Evolutionary conservation across 2,888 invertebrate genomes (phyloP), one percentile per base, ranked within the genome.

Genomic region (Notodonta dromedarius): DNA sequence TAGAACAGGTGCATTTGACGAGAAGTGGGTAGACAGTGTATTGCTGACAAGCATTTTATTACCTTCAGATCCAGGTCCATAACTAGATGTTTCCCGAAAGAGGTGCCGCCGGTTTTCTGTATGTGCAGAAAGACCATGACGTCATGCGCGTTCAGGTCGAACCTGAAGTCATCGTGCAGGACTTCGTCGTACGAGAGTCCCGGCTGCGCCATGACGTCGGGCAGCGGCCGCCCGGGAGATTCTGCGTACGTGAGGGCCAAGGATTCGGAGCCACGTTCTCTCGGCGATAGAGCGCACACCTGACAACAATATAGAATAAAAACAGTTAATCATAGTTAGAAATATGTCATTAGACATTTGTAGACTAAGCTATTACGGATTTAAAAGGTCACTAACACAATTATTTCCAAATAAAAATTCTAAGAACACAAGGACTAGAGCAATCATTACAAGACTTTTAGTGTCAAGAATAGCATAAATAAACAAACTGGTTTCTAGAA

Each of bases 31-130:
- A 60, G 61, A 12, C 24, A 55, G 16, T 51, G 63, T 62, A 65
- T 61, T 57, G 53, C 50, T 51, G 51, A 66, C 59, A 44, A 58
- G 51, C 39, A 24, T 56, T 59, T 44, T 40, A 62, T 50, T 55
- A 95, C 95, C 94, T 95, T 95, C 61, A 95, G 93, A 90, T 98
- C 98, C 82, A 99, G 94, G 94, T 99, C 98, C 92, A 97, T 97
- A 62, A 99, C 99, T 76, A 99, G 95, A 93, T 99, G 99, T 85
- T 97, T 96, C 60, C 99, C 99, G 87, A 99, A 99, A 8, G 98
- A 96, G 51, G 99, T 99, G 40, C 99, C 99, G 60, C 99, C 99
- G 59, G 99, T 99, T 94, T 99, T 99, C 91, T 99, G 99, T 88
- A 99, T 99, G 89, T 99, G 99, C 74, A 99, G 82, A 94, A 95